Conservation (phyloP, 2,797 vertebrate species). For the Bryconaethiops microstoma region DNA sequence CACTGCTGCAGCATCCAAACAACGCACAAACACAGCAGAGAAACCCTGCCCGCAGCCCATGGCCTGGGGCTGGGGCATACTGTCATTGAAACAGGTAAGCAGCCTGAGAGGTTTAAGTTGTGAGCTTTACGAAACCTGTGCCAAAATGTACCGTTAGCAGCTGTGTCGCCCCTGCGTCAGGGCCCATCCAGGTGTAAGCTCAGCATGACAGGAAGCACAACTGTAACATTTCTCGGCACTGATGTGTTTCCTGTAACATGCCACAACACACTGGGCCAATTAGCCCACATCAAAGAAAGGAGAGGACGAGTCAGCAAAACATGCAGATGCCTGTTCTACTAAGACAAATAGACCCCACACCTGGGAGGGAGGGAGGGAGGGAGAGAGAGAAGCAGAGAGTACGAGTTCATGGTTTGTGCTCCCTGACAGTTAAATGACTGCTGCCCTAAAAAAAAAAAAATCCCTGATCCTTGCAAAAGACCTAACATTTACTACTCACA, state of each 20-base stretch:
- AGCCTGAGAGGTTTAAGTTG: background rate
- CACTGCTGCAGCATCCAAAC: constrained; percentile 19
- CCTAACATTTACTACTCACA: constrained; percentile 14
- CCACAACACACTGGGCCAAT: constrained; percentile 70
- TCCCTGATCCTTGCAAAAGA: background rate
- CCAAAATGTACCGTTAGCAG: background rate
- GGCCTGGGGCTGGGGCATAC: background rate
- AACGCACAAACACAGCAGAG: background rate
- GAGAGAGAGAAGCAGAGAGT: background rate
- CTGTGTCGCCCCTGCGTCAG: background rate
- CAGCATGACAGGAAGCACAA: constrained; percentile 66
- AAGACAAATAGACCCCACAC: constrained; percentile 30
- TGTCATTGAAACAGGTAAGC: background rate
- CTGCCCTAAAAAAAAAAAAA: background rate
- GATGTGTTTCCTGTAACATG: constrained; percentile 70
- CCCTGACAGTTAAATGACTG: constrained; percentile 15
- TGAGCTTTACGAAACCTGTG: background rate
- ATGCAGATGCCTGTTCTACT: constrained; percentile 32
- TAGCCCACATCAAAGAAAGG: constrained; percentile 71
- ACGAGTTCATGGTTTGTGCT: constrained; percentile 28
- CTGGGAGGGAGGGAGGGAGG: constrained; percentile 18
- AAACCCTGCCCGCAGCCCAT: background rate
- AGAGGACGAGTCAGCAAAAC: constrained; percentile 45
- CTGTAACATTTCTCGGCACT: constrained; percentile 46
- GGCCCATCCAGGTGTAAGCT: constrained; percentile 41